Percentiles rank a stretch among this genome's conserved stretches.
phyloP scores from a whole-genome alignment of 2,888 invertebrate genomes.

The Hypsopygia costalis region DNA sequence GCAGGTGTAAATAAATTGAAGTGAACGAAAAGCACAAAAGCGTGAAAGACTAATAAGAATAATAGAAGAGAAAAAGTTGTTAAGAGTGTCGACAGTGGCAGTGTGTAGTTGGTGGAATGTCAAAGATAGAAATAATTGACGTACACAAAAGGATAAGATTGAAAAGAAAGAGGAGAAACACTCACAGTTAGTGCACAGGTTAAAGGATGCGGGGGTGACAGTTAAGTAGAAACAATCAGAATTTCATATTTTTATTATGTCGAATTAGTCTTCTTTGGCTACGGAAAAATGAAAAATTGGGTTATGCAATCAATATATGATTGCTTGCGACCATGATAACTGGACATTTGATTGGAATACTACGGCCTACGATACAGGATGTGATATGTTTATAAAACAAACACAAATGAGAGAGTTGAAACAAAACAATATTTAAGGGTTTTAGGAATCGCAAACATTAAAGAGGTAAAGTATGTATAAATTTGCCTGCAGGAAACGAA shows the following conservation, averaged over 20 bases:
- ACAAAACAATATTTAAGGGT: slow-evolving; percentile 15
- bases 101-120: slow-evolving; percentile 68
- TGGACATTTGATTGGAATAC: slow-evolving; percentile 22
- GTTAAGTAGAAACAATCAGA: slow-evolving; percentile 70
- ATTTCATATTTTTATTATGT: slow-evolving; percentile 66
- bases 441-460: not conserved
- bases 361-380: slow-evolving; percentile 26
- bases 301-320: slow-evolving; percentile 52
- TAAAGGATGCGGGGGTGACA: slow-evolving; percentile 74
- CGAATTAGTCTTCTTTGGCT: slow-evolving; percentile 66
- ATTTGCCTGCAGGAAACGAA: not conserved
- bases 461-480: not conserved
- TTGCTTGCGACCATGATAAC: slow-evolving; percentile 33
- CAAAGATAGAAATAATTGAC: slow-evolving; percentile 56
- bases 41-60: slow-evolving; percentile 57
- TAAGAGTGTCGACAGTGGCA: slow-evolving; percentile 72
- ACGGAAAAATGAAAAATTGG: slow-evolving; percentile 63
- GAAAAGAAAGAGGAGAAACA: slow-evolving; percentile 72
- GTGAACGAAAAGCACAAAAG: slow-evolving; percentile 74
- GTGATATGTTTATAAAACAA: slow-evolving; percentile 24
- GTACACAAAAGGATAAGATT: slow-evolving; percentile 54
- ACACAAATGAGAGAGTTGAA: slow-evolving; percentile 20
- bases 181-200: slow-evolving; percentile 78
- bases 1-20: slow-evolving; percentile 63
- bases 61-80: slow-evolving; percentile 69